Evolutionary conservation across 2,113 vertebrate species (phyloP).

Genomic region (Typhlomys cinereus): DNA sequence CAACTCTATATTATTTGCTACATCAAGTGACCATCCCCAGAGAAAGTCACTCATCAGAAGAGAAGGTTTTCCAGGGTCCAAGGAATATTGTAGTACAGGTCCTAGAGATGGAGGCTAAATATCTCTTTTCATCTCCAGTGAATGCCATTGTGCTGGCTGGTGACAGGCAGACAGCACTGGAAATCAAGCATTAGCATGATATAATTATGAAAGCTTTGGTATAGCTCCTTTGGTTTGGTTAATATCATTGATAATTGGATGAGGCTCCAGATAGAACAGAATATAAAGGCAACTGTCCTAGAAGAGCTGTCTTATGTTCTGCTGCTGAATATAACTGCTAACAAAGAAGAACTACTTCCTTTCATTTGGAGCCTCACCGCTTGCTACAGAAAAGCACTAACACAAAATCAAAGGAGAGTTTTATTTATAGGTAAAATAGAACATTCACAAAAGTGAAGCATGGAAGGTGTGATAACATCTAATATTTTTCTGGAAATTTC

Average conservation of each 20-base stretch:
- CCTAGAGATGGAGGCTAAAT: conserved; percentile 26
- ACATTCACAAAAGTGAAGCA: conserved; percentile 13
- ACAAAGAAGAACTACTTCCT: conserved; percentile 50
- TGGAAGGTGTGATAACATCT: not conserved
- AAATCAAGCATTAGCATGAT: conserved; percentile 49
- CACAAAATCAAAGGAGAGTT: conserved; percentile 21
- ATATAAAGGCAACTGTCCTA: conserved; percentile 54
- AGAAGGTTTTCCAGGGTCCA: not conserved
- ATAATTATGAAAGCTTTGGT: conserved; percentile 54
- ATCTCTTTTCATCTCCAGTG: conserved; percentile 23
- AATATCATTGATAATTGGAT: conserved; percentile 68
- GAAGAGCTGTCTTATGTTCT: conserved; percentile 34
- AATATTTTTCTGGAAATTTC: conserved; percentile 2
- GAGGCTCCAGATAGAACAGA: conserved; percentile 32
- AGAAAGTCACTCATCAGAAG: not conserved
- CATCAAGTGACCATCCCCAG: not conserved
- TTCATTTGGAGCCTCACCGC: conserved; percentile 26
- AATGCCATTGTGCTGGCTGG: not conserved
- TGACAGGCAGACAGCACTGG: conserved; percentile 18
- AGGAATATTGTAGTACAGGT: not conserved
- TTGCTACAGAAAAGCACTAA: conserved; percentile 35
- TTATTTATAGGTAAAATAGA: conserved; percentile 56
- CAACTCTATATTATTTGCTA: not conserved
- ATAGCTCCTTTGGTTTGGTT: conserved; percentile 35
- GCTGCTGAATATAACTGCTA: conserved; percentile 66